Evolutionary conservation across 2,888 invertebrate species (phyloP), one percentile per base, ranked within the genome.

Genomic region (Copidosoma aretas): DNA sequence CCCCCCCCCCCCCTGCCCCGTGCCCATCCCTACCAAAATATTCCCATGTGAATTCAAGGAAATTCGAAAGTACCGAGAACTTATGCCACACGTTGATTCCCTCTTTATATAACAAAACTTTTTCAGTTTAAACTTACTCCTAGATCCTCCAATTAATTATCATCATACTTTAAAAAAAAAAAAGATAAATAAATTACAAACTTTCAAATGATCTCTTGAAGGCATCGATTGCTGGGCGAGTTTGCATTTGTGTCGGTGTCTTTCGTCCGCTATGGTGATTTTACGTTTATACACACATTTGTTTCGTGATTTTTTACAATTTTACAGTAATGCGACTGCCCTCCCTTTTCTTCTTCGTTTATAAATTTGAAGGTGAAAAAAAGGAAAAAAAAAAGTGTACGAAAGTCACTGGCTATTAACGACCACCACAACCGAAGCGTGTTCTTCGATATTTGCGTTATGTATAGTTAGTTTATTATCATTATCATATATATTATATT

Each of bases 191-290:
- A 46, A 46, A 46, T 15, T 46, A 46, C 4, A 74, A 77, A 73
- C 78, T 81, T 83, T 83, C 83, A 79, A 80, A 82, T 83, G 83
- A 83, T 83, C 83, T 83, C 83, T 75, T 75, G 75, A 78, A 79
- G 79, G 79, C 76, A 77, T 76, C 74, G 72, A 75, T 77, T 75
- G 77, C 76, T 76, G 72, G 75, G 75, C 75, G 76, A 76, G 75
- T 73, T 73, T 71, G 71, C 72, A 71, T 72, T 73, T 74, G 69
- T 49, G 69, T 71, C 75, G 73, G 75, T 76, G 78, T 68, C 76
- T 73, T 78, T 72, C 71, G 72, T 68, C 56, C 22, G 24, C 17
- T 1, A 12, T 24, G 25, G 54, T 67, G 43, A 67, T 60, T 62
- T 66, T 58, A 62, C 63, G 51, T 57, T 66, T 8, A 32, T 5